Evolutionary conservation across 2,888 invertebrate species (phyloP).

Genomic region (Apocheima hispidaria): DNA sequence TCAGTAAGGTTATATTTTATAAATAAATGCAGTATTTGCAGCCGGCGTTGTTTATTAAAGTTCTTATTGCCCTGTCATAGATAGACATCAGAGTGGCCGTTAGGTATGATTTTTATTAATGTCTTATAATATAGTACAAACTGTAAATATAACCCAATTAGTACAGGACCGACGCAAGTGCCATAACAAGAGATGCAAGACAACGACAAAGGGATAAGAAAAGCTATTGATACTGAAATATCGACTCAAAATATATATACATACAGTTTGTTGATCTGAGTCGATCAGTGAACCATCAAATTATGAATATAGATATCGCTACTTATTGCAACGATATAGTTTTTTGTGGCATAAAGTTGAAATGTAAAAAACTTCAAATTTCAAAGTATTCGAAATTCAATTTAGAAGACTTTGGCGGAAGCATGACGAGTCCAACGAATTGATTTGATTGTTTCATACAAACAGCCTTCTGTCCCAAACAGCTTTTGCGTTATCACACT

Average conservation of each 20-base stretch:
- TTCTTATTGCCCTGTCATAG: neutral
- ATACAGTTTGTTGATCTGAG: no score
- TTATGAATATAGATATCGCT: no score
- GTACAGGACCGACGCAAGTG: neutral
- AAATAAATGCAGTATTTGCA: neutral
- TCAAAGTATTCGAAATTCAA: neutral
- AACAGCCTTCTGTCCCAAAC: neutral
- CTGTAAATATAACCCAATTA: neutral
- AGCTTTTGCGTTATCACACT: neutral
- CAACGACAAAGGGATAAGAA: neutral
- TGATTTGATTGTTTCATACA: neutral
- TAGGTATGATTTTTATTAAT: neutral
- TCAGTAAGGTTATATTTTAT: neutral
- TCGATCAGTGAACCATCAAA: no score
- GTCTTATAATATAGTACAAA: neutral
- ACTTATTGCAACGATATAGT: neutral
- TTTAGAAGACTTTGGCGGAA: neutral
- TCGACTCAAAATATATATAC: neutral
- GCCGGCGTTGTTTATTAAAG: neutral
- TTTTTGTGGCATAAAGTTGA: neutral
- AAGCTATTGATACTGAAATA: neutral
- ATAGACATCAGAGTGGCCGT: neutral
- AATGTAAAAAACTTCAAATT: neutral
- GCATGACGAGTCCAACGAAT: neutral
- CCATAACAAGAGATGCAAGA: no score